Evolutionary conservation across 2,797 vertebrate genomes (phyloP), one percentile per base, ranked within the genome.

Genomic region (Hoplostethus atlanticus): DNA sequence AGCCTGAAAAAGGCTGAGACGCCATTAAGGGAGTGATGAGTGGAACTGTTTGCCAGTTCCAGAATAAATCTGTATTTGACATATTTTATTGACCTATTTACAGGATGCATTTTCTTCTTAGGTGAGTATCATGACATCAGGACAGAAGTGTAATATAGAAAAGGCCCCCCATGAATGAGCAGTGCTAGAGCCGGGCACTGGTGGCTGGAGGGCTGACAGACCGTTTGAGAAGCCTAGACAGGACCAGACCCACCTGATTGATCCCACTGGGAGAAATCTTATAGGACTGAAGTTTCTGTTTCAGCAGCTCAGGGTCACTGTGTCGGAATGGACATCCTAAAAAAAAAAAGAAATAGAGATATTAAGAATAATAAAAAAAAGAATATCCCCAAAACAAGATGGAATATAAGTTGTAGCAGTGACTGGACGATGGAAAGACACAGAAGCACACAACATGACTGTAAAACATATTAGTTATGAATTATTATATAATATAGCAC

Each of bases 311-410:
- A 0, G 95, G 95, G 84, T 99, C 97, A 30, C 95, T 97, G 95
- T 99, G 98, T 70, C 96, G 96, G 88, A 99, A 99, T 72, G 98
- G 98, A 90, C 98, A 99, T 36, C 98, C 98, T 99, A 84, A 51
- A 73, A 93, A 73, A 73, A 11, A 60, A 59, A 17, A 40, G 2
- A 0, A 40, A 28, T 28, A 28, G 28, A 28, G 28, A 28, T 28
- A 28, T 28, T 28, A 28, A 28, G 2, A 28, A 28, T 28, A 28
- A 28, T 28, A 28, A 28, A 28, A 28, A 46, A 28, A 28, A 28
- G 28, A 28, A 28, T 28, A 28, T 2, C 28, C 28, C 28, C 3
- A 51, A 60, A 47, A 63, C 36, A 40, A 30, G 6, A 47, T 4
- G 44, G 25, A 1, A 62, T 17, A 36, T 59, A 12, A 38, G 5